A percentile compares a stretch with the other conserved stretches of the same genome.
Conservation (phyloP, 1,140 invertebrate genomes). For the Heliconius melpomene region DNA sequence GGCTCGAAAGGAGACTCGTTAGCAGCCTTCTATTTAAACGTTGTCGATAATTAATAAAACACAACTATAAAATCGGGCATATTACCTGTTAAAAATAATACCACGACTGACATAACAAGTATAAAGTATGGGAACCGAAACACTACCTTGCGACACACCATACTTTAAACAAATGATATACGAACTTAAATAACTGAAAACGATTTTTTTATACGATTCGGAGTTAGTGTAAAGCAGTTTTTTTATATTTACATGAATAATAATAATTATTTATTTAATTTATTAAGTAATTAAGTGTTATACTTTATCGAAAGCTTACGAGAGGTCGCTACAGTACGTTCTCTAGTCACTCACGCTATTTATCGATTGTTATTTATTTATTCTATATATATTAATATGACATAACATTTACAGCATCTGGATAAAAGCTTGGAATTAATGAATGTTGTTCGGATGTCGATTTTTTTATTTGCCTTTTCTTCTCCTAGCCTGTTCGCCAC, state of each 20-base stretch:
- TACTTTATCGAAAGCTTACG: conserved; percentile 74
- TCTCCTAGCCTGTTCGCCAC: conserved; percentile 58
- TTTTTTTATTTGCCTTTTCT: conserved; percentile 26
- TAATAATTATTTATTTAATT: conserved; percentile 72
- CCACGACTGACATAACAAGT: conserved; percentile 52
- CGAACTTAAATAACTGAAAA: conserved; percentile 60
- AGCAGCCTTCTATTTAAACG: conserved; percentile 93
- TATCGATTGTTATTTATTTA: conserved; percentile 60
- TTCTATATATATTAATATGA: conserved; percentile 59
- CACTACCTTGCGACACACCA: conserved; percentile 53
- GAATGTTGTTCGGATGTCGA: conserved; percentile 54
- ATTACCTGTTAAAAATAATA: conserved; percentile 16
- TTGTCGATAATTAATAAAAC: conserved; percentile 77
- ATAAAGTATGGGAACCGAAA: conserved; percentile 48
- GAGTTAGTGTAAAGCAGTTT: conserved; percentile 73
- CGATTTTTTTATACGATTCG: conserved; percentile 74
- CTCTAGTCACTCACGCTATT: conserved; percentile 76
- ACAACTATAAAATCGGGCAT: conserved; percentile 25
- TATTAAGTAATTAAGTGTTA: conserved; percentile 78
- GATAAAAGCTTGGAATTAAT: conserved; percentile 72
- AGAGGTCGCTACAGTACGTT: conserved; percentile 61
- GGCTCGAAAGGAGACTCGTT: conserved; percentile 91
- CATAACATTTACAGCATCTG: conserved; percentile 58
- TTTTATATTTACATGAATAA: conserved; percentile 42
- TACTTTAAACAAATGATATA: conserved; percentile 36